A percentile compares a stretch with the other conserved stretches of the same genome.
Conservation (phyloP, 2,888 invertebrate species). For the Clitarchus hookeri region DNA sequence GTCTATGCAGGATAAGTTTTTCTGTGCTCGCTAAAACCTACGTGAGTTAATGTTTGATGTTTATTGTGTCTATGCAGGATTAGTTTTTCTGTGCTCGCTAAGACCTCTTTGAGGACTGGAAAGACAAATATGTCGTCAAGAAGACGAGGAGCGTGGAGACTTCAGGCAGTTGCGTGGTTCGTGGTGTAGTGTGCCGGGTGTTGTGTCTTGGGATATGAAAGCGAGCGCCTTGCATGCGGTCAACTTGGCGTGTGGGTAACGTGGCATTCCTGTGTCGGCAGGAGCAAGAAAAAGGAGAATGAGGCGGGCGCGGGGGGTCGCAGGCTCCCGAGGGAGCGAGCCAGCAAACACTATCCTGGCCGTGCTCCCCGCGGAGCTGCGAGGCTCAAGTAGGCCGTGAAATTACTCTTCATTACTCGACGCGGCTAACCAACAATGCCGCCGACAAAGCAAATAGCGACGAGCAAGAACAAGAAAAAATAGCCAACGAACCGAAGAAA, state of each 20-base stretch:
- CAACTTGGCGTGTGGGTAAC: not conserved
- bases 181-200: no score
- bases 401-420: conserved; percentile 6
- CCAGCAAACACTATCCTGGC: not conserved
- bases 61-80: no score
- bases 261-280: not conserved
- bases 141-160: no score
- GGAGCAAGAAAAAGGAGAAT: not conserved
- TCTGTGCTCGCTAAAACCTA: no score
- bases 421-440: conserved; percentile 4
- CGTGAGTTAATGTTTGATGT: no score
- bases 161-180: no score
- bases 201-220: not conserved
- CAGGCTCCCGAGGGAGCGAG: not conserved
- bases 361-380: conserved; percentile 5
- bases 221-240: not conserved
- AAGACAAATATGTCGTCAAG: no score
- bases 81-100: no score
- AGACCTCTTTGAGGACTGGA: no score
- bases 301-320: not conserved
- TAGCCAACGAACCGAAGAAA: not conserved
- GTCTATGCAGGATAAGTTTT: no score
- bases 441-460: not conserved
- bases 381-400: not conserved
- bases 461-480: not conserved